Percentiles rank a stretch among this genome's conserved stretches.
phyloP scores from a whole-genome alignment of 2,888 invertebrate species.

The Venusia cambrica region DNA sequence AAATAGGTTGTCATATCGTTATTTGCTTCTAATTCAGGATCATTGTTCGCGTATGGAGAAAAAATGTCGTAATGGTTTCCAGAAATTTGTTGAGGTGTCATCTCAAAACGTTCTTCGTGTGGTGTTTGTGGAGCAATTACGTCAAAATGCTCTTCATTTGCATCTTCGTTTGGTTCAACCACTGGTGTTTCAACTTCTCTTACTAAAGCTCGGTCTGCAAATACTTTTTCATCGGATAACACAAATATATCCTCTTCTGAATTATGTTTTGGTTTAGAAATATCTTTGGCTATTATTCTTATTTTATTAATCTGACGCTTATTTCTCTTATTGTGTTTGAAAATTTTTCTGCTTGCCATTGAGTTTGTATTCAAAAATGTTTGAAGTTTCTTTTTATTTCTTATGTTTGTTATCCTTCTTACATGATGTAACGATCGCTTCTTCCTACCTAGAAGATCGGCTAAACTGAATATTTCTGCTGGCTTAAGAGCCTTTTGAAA shows the following conservation, averaged over 20 bases:
- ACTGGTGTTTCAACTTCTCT: slow-evolving; percentile 42
- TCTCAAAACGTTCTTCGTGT: slow-evolving; percentile 14
- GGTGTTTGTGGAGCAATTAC: slow-evolving; percentile 16
- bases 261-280: slow-evolving; percentile 30
- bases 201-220: slow-evolving; percentile 48
- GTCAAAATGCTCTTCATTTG: slow-evolving; percentile 20
- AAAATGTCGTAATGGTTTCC: slow-evolving; percentile 20
- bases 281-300: slow-evolving; percentile 53
- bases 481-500: slow-evolving; percentile 50
- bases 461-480: slow-evolving; percentile 48
- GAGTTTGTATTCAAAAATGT: slow-evolving; percentile 52
- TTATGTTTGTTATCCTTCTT: slow-evolving; percentile 47
- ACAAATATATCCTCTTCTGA: slow-evolving; percentile 55
- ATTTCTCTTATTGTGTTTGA: slow-evolving; percentile 47
- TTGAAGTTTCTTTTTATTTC: slow-evolving; percentile 48
- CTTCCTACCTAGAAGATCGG: slow-evolving; percentile 45
- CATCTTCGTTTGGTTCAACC: slow-evolving; percentile 28
- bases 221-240: slow-evolving; percentile 54
- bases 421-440: slow-evolving; percentile 48
- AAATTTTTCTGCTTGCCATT: slow-evolving; percentile 43
- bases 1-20: slow-evolving; percentile 22
- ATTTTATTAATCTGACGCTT: slow-evolving; percentile 62
- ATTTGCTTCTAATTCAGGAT: slow-evolving; percentile 16
- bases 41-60: slow-evolving; percentile 38
- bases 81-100: slow-evolving; percentile 13